Base-by-base conservation (phyloP, 2,797 vertebrate genomes). In the Crypturellus tataupa region DNA sequence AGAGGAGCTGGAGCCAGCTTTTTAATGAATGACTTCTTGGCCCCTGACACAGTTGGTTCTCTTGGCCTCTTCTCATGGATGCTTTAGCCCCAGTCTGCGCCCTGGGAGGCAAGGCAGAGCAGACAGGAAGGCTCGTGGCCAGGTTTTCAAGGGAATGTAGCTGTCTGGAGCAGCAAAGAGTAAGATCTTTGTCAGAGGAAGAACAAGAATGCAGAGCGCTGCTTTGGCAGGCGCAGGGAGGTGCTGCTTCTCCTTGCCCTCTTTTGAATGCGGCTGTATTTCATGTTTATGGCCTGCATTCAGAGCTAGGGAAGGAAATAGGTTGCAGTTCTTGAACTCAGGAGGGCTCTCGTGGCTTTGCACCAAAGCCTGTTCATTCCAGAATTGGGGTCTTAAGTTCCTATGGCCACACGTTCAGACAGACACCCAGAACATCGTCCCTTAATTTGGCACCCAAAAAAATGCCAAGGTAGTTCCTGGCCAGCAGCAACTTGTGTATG, bases 371-470 rank as follows among this genome's bases (percentile, higher is more conserved):
- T 71, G 13, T 15, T 86, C 47, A 83, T 47, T 76, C 35, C 89
- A 78, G 18, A 78, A 23, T 13, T 70, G 35, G 70, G 51, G 64
- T 86, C 80, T 91, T 89, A 88, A 80, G 67, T 35, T 82, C 91
- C 55, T 68, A 44, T n/a, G 62, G 55, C 44, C 29, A n/a, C 2
- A 0, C 11, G 69, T 79, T 81, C 70, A 77, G 49, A 67, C 19
- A 85, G 63, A 19, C n/a, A 81, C 60, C 31, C 60, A 60, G 59
- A 89, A 79, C 24, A 29, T 72, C 78, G 37, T 81, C 91, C 55
- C 67, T 51, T 91, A 33, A 58, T 89, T 87, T 89, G 77, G 70
- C 63, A 91, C 12, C 23, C 51, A 79, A 60, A 3, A 44, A 77
- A 93, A 73, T 6, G 65, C 24, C 2, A 1, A 67, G 56, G 29